phyloP scores from a whole-genome alignment of 1,140 invertebrate species.

The Sesamia nonagrioides region DNA sequence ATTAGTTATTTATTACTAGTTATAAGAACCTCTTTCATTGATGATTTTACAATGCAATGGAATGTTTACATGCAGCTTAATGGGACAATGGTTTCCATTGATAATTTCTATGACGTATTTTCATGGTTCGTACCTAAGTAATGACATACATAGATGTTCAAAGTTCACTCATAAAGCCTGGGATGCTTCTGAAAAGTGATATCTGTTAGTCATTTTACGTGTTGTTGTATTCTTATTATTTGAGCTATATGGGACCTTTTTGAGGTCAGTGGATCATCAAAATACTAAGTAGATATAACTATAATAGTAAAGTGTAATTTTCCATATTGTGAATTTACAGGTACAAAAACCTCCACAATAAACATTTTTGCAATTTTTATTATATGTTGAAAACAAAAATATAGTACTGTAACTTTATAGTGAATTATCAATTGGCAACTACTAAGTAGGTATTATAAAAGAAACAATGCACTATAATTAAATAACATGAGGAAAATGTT shows the following conservation, averaged over 20 bases:
- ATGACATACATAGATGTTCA: constrained; percentile 1
- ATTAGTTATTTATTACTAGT: not conserved
- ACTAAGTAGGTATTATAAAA: no score
- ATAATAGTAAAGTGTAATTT: no score
- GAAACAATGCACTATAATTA: no score
- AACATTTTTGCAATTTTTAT: no score
- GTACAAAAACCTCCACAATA: no score
- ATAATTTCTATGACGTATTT: not conserved
- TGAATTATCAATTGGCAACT: no score
- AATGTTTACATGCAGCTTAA: not conserved
- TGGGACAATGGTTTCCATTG: not conserved
- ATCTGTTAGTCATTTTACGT: constrained; percentile 14
- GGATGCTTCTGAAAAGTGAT: not conserved
- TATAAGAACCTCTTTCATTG: not conserved
- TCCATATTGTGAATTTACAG: no score
- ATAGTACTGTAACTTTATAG: no score
- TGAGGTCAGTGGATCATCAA: not conserved
- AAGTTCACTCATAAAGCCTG: constrained; percentile 16
- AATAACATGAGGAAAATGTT: no score
- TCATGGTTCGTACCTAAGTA: not conserved
- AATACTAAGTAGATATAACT: no score
- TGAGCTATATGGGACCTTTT: no score
- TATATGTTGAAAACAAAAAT: no score
- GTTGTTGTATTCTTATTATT: constrained; percentile 4
- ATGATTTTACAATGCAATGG: not conserved